These are phyloP conservation scores for Chamaedrilus cognettii DNA, from an alignment of 2,888 invertebrate species.

Conservation along the genomic window DNA sequence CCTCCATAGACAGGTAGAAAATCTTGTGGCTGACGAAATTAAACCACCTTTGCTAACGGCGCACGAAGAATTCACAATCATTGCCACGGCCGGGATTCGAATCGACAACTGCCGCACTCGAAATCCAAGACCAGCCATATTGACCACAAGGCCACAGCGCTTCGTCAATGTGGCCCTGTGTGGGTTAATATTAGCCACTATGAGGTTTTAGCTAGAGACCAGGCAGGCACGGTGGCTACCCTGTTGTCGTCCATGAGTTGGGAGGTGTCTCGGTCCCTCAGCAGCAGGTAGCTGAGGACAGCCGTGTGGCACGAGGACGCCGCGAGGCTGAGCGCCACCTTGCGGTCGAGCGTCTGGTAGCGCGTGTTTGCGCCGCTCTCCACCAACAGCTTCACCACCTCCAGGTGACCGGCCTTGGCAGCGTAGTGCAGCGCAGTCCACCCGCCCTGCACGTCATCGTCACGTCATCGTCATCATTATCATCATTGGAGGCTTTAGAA, in stretches of 20 bases:
- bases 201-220: neutral
- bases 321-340: constrained; percentile 97
- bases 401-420: constrained; percentile 74
- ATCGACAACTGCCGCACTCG: too few relatives aligned
- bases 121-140: too few relatives aligned
- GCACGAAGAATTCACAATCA: too few relatives aligned
- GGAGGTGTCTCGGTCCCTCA: constrained; percentile 97
- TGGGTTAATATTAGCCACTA: neutral
- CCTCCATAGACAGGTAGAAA: too few relatives aligned
- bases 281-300: constrained; percentile 92
- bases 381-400: constrained; percentile 90
- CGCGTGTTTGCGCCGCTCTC: constrained; percentile 97
- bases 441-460: constrained; percentile 52
- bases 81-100: too few relatives aligned
- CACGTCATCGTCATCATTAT: too few relatives aligned
- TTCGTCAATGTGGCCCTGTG: too few relatives aligned
- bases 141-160: too few relatives aligned
- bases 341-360: constrained; percentile 75
- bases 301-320: constrained; percentile 97
- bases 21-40: too few relatives aligned
- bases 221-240: too few relatives aligned
- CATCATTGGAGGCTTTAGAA: too few relatives aligned
- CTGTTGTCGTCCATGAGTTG: constrained; percentile 96
- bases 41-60: too few relatives aligned
- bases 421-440: constrained; percentile 58